phyloP scores from a whole-genome alignment of 2,113 vertebrate species.

The Elaphurus davidianus region DNA sequence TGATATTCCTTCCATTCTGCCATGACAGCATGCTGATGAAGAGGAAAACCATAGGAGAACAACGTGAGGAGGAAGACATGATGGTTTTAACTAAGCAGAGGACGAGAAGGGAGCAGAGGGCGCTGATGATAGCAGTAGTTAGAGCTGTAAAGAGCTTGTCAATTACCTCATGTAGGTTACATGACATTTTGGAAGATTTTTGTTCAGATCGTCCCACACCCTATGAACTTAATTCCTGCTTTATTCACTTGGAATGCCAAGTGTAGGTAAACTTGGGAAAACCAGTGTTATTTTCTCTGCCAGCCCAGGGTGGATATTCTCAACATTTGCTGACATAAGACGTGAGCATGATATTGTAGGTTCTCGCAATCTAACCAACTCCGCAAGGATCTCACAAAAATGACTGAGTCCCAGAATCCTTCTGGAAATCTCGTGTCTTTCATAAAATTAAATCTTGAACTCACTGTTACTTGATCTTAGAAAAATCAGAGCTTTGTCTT shows the following conservation, averaged over 20 bases:
- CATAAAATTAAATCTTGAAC: not conserved
- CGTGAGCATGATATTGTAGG: fast-evolving
- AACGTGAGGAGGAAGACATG: fast-evolving
- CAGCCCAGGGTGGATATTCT: fast-evolving
- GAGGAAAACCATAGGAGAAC: too few species aligned
- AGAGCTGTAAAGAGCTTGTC: not conserved
- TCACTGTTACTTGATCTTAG: not conserved
- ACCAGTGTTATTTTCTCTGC: too few species aligned
- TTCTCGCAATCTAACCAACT: fast-evolving
- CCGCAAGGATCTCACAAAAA: fast-evolving
- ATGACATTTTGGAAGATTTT: not conserved
- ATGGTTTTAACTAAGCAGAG: not conserved
- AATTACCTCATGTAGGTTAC: not conserved
- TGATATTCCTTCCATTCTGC: fast-evolving
- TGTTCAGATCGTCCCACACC: not conserved
- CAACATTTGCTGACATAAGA: fast-evolving
- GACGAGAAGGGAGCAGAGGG: fast-evolving
- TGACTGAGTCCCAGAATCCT: not conserved
- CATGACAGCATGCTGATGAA: fast-evolving
- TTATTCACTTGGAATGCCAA: fast-evolving
- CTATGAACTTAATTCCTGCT: not conserved
- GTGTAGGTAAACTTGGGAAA: not conserved
- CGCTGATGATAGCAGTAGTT: fast-evolving
- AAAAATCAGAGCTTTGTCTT: not conserved
- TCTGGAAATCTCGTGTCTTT: not conserved